These are phyloP conservation scores for Nothura maculosa DNA, from an alignment of 2,797 vertebrate genomes.

Conservation along the genomic window DNA sequence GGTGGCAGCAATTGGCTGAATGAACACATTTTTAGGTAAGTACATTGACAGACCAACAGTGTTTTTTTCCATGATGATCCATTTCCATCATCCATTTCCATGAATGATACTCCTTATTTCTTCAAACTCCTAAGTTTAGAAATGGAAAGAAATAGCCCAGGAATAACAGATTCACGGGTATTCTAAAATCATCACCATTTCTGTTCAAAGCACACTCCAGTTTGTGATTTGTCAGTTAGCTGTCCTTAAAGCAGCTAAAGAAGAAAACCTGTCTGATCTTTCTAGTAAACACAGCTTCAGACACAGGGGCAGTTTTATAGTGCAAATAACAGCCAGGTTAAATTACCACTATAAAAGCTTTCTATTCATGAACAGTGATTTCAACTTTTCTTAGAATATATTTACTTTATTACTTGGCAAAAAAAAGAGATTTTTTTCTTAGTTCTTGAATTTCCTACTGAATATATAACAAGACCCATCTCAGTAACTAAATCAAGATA, in stretches of 20 bases:
- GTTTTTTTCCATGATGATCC: too few relatives aligned
- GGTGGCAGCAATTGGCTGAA: background rate
- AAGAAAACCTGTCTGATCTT: constrained; percentile 43
- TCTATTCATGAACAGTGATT: constrained; percentile 1
- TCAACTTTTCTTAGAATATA: constrained; percentile 38
- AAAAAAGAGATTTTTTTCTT: constrained; percentile 21
- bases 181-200: background rate
- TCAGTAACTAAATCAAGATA: constrained; percentile 69
- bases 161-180: background rate
- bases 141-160: background rate
- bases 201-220: background rate
- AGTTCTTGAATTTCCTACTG: background rate
- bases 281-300: constrained; percentile 23
- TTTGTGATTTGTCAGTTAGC: constrained; percentile 30
- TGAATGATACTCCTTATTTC: background rate
- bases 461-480: background rate
- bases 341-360: constrained; percentile 50
- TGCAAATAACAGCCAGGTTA: constrained; percentile 50
- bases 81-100: background rate
- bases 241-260: constrained; percentile 33
- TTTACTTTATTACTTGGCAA: constrained; percentile 42
- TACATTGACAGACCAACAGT: background rate
- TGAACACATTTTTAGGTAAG: background rate
- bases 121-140: background rate
- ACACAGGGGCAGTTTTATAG: constrained; percentile 13